Conservation (phyloP, 2,113 vertebrate genomes). For the Nicator chloris region DNA sequence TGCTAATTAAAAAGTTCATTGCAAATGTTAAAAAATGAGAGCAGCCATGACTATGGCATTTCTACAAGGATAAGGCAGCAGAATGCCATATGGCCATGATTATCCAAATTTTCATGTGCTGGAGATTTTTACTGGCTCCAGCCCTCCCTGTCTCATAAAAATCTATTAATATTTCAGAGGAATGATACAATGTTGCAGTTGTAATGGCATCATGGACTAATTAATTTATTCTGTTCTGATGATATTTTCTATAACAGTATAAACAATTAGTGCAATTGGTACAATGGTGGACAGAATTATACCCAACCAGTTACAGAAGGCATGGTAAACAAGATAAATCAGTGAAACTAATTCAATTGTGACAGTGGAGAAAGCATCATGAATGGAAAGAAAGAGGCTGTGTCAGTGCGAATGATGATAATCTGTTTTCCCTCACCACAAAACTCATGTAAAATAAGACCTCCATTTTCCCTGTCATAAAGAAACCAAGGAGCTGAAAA, state of each 20-base stretch:
- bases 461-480: not conserved
- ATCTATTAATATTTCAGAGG: not conserved
- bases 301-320: not conserved
- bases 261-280: not conserved
- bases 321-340: not conserved
- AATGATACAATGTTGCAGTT: not conserved
- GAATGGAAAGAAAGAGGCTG: not conserved
- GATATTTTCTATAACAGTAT: not conserved
- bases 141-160: not conserved
- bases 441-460: not conserved
- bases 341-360: not conserved
- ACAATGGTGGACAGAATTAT: not conserved
- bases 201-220: not conserved
- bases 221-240: not conserved
- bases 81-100: conserved; percentile 31
- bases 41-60: not conserved
- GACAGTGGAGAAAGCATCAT: not conserved
- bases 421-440: not conserved
- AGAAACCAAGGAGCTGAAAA: not conserved
- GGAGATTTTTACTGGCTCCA: not conserved
- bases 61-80: not conserved
- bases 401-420: not conserved
- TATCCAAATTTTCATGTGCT: conserved; percentile 29
- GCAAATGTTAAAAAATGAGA: conserved; percentile 27
- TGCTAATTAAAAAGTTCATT: conserved; percentile 61